Evolutionary conservation across 2,797 vertebrate species (phyloP).

Genomic region (Columba guinea): DNA sequence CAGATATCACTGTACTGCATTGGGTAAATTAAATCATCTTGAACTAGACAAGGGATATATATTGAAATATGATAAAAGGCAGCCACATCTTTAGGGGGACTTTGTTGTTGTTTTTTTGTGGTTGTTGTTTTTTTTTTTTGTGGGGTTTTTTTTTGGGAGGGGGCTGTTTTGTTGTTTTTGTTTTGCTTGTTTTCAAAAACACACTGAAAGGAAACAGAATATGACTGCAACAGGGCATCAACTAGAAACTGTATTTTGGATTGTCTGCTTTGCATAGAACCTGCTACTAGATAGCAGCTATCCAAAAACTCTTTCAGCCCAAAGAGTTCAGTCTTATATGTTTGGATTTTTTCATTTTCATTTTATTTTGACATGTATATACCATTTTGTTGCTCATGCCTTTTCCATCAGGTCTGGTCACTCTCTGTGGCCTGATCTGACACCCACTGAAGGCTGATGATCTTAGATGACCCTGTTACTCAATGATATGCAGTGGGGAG

Average conservation of each 20-base stretch:
- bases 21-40: not conserved
- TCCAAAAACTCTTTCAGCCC: not conserved
- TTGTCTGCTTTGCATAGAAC: not conserved
- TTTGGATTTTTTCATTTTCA: not conserved
- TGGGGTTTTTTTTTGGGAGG: too few relatives aligned
- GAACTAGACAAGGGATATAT: not conserved
- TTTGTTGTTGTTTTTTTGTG: too few relatives aligned
- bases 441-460: not conserved
- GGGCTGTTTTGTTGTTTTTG: too few relatives aligned
- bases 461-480: not conserved
- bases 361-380: not conserved
- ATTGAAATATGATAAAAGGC: not conserved
- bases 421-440: not conserved
- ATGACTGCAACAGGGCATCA: not conserved
- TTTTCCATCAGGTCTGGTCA: not conserved
- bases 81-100: not conserved
- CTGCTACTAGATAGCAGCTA: not conserved
- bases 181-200: not conserved
- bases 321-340: not conserved
- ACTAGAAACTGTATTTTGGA: not conserved
- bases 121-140: too few relatives aligned
- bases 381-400: not conserved
- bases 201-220: not conserved
- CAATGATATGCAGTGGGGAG: rapidly evolving
- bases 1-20: not conserved